These are phyloP conservation scores for Lasiurus borealis DNA, from an alignment of 2,113 vertebrate species.

Conservation along the genomic window DNA sequence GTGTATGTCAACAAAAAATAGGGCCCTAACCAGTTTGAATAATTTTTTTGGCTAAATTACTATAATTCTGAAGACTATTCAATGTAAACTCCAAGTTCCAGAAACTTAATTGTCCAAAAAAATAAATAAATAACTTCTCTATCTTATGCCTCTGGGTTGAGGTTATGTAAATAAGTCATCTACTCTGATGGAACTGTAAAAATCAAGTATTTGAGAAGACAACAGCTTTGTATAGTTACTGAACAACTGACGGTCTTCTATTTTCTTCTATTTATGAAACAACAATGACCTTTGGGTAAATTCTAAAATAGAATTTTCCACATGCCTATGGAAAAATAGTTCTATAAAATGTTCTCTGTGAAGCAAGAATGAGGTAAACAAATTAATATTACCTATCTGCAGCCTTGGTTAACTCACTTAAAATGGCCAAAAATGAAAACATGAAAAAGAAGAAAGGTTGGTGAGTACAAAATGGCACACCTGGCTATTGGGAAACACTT, in stretches of 20 bases:
- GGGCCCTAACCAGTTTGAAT: not conserved
- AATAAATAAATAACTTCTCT: not conserved
- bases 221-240: not conserved
- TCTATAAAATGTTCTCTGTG: not conserved
- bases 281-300: not conserved
- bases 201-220: conserved; percentile 4
- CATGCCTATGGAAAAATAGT: not conserved
- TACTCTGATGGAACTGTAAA: not conserved
- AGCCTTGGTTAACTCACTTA: not conserved
- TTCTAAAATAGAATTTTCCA: conserved; percentile 13
- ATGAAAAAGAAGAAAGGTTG: not conserved
- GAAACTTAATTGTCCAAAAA: not conserved
- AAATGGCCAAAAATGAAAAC: not conserved
- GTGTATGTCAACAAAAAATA: conserved; percentile 12
- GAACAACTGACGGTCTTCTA: not conserved
- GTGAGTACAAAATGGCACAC: not conserved
- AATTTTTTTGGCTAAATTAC: not conserved
- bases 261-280: conserved; percentile 36
- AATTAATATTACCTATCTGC: not conserved
- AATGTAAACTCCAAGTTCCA: conserved; percentile 22
- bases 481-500: not conserved
- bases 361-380: not conserved
- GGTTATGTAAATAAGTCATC: not conserved
- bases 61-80: not conserved
- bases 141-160: not conserved